Conservation (phyloP, 2,888 invertebrate genomes). For the Prionchulus punctatus region DNA sequence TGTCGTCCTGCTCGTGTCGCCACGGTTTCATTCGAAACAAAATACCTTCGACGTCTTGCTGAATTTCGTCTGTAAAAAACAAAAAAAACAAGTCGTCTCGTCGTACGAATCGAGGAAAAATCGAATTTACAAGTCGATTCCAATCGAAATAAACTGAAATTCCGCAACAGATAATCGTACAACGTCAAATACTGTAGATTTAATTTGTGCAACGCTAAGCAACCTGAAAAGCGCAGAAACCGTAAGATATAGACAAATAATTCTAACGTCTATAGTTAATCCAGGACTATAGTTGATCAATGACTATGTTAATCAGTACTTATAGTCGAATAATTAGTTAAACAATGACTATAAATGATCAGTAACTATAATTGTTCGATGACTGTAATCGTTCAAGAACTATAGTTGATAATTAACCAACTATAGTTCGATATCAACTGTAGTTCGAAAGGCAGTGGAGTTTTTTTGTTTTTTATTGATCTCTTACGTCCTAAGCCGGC, state of each 20-base stretch:
- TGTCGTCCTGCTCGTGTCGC: slow-evolving; percentile 38
- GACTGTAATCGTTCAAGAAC: too few species aligned
- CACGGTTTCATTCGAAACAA: slow-evolving; percentile 86
- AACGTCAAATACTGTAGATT: slow-evolving; percentile 94
- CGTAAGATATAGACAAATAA: neutral
- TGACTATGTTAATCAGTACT: neutral
- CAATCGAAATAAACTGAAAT: slow-evolving; percentile 87
- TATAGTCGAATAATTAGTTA: neutral
- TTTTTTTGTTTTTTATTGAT: too few species aligned
- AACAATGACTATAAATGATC: neutral
- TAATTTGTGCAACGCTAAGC: slow-evolving; percentile 78
- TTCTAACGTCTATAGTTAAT: too few species aligned
- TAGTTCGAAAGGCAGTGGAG: too few species aligned
- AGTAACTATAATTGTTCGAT: too few species aligned
- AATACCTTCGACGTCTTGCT: slow-evolving; percentile 94
- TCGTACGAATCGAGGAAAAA: neutral
- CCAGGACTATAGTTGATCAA: too few species aligned
- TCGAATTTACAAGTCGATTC: slow-evolving; percentile 78
- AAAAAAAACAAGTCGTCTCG: neutral
- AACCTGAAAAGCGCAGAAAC: slow-evolving; percentile 27
- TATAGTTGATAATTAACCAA: too few species aligned
- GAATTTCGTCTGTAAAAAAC: slow-evolving; percentile 65
- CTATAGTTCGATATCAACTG: too few species aligned
- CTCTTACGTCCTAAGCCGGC: slow-evolving; percentile 70
- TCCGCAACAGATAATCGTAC: slow-evolving; percentile 88